Base-by-base conservation (phyloP, 2,113 vertebrate species). In the Capricornis sumatraensis region DNA sequence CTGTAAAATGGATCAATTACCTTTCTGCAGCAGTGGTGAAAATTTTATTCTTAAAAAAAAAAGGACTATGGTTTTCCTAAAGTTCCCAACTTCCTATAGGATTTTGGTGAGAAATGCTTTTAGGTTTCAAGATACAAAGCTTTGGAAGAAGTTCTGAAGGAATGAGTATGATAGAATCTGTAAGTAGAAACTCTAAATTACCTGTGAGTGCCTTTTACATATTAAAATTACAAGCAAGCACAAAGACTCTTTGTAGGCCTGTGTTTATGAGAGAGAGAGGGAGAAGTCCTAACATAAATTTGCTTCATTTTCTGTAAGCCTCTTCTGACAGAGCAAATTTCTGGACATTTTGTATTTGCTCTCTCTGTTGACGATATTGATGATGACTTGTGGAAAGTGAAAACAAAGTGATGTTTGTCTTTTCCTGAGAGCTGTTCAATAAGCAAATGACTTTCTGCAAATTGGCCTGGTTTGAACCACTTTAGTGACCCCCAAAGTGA, bases 401-500 rank as follows among this genome's bases (percentile, higher is more conserved):
- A 62, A 91, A 60, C 40, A 45, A 47, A 83, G 92, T 60, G 89
- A 67, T n/a, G 97, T 94, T 96, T 76, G 13, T 85, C 89, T 97
- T 97, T 92, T 62, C 79, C 71, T 85, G 45, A 96, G 91, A 97
- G 88, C 53, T 33, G 84, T 87, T 97, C 78, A 95, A 36, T 82
- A 1, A 89, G 71, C 19, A 96, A 96, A 92, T 2, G 88, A 47
- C 53, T 9, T 86, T 85, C 90, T 98, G 43, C 83, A 96, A 91
- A 95, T 36, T 84, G 5, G 12, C n/a, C 78, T 93, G 60, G 45
- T 27, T 90, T 50, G 71, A 58, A 16, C 27, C 96, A 90, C 53
- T 64, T 96, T 81, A 23, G 90, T 55, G 64, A 81, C 11, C 16
- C 89, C 3, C 1, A 19, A 87, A 94, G 45, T 81, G 96, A 81